Base-by-base conservation (phyloP, 2,797 vertebrate genomes). In the Urocyon cinereoargenteus region DNA sequence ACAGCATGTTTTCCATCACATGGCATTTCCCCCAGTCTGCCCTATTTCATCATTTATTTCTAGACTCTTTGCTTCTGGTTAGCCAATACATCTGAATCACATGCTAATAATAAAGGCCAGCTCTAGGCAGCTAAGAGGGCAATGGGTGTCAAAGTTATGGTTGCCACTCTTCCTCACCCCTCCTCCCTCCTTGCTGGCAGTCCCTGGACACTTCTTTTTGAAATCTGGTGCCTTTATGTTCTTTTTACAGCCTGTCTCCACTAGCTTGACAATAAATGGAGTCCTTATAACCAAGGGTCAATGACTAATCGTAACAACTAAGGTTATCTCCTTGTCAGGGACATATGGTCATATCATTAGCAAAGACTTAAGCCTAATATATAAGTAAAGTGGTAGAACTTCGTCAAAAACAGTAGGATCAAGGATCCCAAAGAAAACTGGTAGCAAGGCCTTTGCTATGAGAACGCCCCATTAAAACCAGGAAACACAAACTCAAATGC, bases 1-100 rank as follows among this genome's bases (percentile, higher is more conserved):
- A 90, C 87, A 85, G 88, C 53, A 22, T 45, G 64, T 78, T 96
- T 93, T 62, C 53, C 14, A 68, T 70, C 81, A 49, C 72, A 36
- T 21, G 83, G 90, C 49, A 72, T 97, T 90, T 96, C 49, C 83
- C 49, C 49, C 15, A 5, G 36, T n/a, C 89, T 84, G 64, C 51
- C 57, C 75, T 64, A 49, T 78, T 90, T 94, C 84, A 68, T 78
- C 88, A 55, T 28, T 51, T 4, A 10, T 51, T 94, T 64, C 90
- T 34, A 91, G 68, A 93, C 19, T 62, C 45, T 91, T 91, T 86
- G 55, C 55, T 94, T 77, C 77, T 2, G 0, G 51, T 55, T 73
- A 70, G 4, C 53, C 64, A 85, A 6, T 36, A 19, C 16, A 45
- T 91, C 34, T 19, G 45, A 91, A 59, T 68, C 81, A 34, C 45